These are phyloP conservation scores for Drosophila robusta DNA, from an alignment of 2,888 invertebrate genomes.

Conservation along the genomic window DNA sequence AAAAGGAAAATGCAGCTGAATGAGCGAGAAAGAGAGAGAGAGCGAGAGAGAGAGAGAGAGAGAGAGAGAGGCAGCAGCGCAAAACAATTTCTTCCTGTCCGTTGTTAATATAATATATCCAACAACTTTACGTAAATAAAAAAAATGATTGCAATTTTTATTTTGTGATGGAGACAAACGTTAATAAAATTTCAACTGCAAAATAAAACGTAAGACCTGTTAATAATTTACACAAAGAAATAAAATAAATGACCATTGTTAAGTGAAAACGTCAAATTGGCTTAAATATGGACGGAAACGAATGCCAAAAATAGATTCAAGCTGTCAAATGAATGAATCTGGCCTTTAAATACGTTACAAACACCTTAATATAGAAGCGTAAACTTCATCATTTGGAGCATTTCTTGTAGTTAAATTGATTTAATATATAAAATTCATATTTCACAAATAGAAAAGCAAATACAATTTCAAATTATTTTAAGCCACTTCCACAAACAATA, in stretches of 20 bases:
- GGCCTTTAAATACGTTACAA: too few species aligned
- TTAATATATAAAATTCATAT: too few species aligned
- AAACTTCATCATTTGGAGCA: too few species aligned
- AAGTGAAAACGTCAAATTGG: constrained; percentile 14
- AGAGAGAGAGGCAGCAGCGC: neutral
- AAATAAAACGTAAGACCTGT: neutral
- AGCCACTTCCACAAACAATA: neutral
- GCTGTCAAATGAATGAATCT: too few species aligned
- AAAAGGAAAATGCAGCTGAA: constrained; percentile 37
- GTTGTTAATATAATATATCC: constrained; percentile 49
- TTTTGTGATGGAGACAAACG: constrained; percentile 10
- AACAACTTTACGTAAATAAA: constrained; percentile 35
- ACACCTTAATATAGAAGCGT: too few species aligned
- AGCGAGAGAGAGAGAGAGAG: neutral
- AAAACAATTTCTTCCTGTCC: constrained; percentile 1
- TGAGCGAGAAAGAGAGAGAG: neutral
- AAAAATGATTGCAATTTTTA: constrained; percentile 37
- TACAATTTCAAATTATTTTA: neutral
- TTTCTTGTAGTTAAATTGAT: too few species aligned
- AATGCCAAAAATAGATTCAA: neutral
- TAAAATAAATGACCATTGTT: constrained; percentile 7
- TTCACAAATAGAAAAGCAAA: neutral
- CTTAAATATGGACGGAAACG: neutral
- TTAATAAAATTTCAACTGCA: constrained; percentile 38
- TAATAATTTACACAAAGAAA: neutral